phyloP scores from a whole-genome alignment of 2,113 vertebrate genomes.

The Tor tambroides region DNA sequence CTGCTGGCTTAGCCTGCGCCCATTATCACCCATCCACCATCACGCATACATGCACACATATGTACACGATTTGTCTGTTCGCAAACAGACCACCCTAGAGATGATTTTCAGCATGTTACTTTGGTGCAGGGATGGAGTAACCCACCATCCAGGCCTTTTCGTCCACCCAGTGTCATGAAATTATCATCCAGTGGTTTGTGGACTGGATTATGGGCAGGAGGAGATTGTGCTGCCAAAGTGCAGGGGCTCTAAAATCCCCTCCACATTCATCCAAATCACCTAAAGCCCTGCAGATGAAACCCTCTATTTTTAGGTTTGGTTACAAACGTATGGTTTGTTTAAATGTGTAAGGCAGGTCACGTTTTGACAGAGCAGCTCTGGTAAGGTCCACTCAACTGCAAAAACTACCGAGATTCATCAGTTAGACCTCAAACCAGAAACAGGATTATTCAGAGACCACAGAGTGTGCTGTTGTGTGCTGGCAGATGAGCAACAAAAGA shows the following conservation, averaged over 20 bases:
- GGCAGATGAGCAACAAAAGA: not conserved
- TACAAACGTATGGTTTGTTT: slow-evolving; percentile 41
- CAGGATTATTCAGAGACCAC: not conserved
- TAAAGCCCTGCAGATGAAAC: slow-evolving; percentile 53
- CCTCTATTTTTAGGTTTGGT: slow-evolving; percentile 60
- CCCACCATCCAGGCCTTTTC: slow-evolving; percentile 45
- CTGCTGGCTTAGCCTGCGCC: slow-evolving; percentile 64
- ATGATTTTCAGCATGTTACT: slow-evolving; percentile 52
- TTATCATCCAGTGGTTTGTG: slow-evolving; percentile 65
- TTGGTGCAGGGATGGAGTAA: slow-evolving; percentile 59
- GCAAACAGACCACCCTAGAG: slow-evolving; percentile 45
- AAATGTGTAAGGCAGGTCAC: not conserved
- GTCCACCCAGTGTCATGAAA: slow-evolving; percentile 62
- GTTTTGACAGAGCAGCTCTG: not conserved
- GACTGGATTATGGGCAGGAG: slow-evolving; percentile 69
- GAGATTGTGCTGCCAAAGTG: slow-evolving; percentile 62
- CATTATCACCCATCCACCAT: slow-evolving; percentile 13
- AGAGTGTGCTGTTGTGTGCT: not conserved
- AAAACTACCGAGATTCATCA: not conserved
- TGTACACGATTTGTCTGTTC: slow-evolving; percentile 2
- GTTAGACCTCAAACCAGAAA: not conserved
- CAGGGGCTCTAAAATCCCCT: slow-evolving; percentile 63
- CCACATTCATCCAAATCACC: slow-evolving; percentile 50
- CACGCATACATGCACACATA: slow-evolving; percentile 39
- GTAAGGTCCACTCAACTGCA: not conserved